Base-by-base conservation (phyloP, 2,888 invertebrate species). In the Hypsopygia costalis region DNA sequence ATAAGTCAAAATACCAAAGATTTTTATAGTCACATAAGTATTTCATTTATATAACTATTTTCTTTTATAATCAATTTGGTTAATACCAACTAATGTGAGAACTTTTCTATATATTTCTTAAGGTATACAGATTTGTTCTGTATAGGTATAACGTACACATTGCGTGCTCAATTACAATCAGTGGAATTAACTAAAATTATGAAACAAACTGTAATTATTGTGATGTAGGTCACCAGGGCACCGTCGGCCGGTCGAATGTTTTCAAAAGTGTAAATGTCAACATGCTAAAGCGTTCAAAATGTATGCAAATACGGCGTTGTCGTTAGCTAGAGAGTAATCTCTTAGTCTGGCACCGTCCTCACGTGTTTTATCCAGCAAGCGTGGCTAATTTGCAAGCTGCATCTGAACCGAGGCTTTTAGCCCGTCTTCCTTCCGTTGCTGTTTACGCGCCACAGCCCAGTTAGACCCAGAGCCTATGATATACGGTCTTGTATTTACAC, bases 331-430 rank as follows among this genome's bases (percentile, higher is more conserved):
- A 69, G 67, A 72, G 71, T 73, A 78, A 79, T 78, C 76, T 80
- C 66, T 77, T 75, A 81, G 72, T 61, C 58, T 16, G 16, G 4
- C 16, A 4, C 16, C 65, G 53, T 34, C 58, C 69, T 74, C 71
- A 73, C 71, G 70, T 76, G 79, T 72, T 70, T 62, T 66, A 68
- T 58, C 61, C 74, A 63, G 71, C 65, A 65, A 74, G 74, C 77
- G 77, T 73, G 72, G 80, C 77, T 81, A 82, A 82, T 81, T 77
- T 77, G 76, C 75, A 70, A 69, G 71, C 67, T 75, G 76, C 76
- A 76, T 55, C 62, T 65, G 62, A 58, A 62, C 64, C 70, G 66
- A 63, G 65, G 81, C 81, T 81, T 80, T 81, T 77, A 81, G 75
- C 76, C 65, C 56, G 69, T 68, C 71, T 81, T 80, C 78, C 81